phyloP scores from a whole-genome alignment of 2,888 invertebrate genomes.

The Oscheius sp. region DNA sequence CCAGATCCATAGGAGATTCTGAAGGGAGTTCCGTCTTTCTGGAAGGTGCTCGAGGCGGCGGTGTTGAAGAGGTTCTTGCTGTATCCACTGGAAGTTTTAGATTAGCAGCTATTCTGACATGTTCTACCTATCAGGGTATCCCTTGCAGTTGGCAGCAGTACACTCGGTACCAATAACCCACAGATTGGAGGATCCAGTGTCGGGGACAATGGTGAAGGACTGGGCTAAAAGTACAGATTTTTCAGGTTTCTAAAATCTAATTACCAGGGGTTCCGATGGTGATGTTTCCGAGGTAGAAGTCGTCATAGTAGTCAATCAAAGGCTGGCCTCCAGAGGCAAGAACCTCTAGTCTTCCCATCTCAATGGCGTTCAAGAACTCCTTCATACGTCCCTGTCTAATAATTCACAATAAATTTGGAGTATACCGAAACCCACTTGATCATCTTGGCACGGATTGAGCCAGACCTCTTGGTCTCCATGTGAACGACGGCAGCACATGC shows the following conservation, averaged over 20 bases:
- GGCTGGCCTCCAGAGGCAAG: slow-evolving; percentile 56
- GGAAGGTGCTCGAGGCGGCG: slow-evolving; percentile 60
- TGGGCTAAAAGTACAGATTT: slow-evolving; percentile 41
- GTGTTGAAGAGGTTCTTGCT: slow-evolving; percentile 64
- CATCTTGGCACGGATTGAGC: slow-evolving; percentile 50
- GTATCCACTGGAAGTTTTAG: slow-evolving; percentile 17
- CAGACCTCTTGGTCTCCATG: slow-evolving; percentile 46
- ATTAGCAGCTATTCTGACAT: background rate
- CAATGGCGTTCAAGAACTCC: slow-evolving; percentile 38
- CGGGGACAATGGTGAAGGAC: slow-evolving; percentile 61
- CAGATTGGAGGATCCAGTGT: slow-evolving; percentile 67
- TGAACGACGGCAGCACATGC: slow-evolving; percentile 49
- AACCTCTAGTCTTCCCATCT: slow-evolving; percentile 38
- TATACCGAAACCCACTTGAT: slow-evolving; percentile 38
- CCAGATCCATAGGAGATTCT: slow-evolving; percentile 68
- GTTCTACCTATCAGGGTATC: slow-evolving; percentile 40
- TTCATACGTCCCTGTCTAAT: slow-evolving; percentile 36
- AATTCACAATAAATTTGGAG: background rate
- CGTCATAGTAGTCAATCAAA: slow-evolving; percentile 63
- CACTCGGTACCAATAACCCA: slow-evolving; percentile 67
- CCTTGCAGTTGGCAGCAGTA: slow-evolving; percentile 61
- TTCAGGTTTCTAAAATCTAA: background rate
- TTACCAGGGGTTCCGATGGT: slow-evolving; percentile 62
- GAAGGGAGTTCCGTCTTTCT: slow-evolving; percentile 54
- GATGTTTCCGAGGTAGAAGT: slow-evolving; percentile 70